Percentiles rank a stretch among this genome's conserved stretches.
Evolutionary conservation across 2,888 invertebrate genomes (phyloP).

Genomic region (Caradrina clavipalpis): DNA sequence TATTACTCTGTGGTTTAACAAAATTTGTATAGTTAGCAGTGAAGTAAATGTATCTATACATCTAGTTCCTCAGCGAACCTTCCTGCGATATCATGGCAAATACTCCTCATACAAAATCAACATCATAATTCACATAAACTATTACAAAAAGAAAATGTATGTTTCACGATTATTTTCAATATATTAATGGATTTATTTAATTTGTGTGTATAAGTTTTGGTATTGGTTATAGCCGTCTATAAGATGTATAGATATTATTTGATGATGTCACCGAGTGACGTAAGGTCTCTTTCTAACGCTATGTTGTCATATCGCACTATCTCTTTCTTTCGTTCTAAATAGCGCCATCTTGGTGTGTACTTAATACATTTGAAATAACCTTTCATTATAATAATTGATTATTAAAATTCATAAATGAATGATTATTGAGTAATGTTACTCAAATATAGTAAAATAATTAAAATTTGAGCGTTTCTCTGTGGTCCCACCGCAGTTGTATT

Average conservation of each 20-base stretch:
- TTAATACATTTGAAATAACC: constrained; percentile 12
- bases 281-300: constrained; percentile 4
- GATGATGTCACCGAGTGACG: neutral
- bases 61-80: constrained; percentile 12
- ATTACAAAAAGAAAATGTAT: constrained; percentile 19
- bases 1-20: neutral
- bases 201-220: constrained; percentile 45
- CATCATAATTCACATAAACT: constrained; percentile 32
- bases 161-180: constrained; percentile 24
- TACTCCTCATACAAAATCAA: constrained; percentile 25
- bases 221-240: constrained; percentile 27
- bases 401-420: neutral
- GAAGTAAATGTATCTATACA: neutral
- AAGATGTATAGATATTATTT: constrained; percentile 37
- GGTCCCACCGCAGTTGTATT: constrained; percentile 56
- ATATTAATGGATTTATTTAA: constrained; percentile 22
- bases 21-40: neutral
- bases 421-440: constrained; percentile 17
- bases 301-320: neutral
- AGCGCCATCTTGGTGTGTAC: neutral
- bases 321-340: neutral
- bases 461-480: constrained; percentile 58
- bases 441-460: constrained; percentile 19
- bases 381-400: constrained; percentile 7
- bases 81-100: constrained; percentile 27